phyloP scores from a whole-genome alignment of 2,888 invertebrate genomes.

The Coelogynopora nodosa region DNA sequence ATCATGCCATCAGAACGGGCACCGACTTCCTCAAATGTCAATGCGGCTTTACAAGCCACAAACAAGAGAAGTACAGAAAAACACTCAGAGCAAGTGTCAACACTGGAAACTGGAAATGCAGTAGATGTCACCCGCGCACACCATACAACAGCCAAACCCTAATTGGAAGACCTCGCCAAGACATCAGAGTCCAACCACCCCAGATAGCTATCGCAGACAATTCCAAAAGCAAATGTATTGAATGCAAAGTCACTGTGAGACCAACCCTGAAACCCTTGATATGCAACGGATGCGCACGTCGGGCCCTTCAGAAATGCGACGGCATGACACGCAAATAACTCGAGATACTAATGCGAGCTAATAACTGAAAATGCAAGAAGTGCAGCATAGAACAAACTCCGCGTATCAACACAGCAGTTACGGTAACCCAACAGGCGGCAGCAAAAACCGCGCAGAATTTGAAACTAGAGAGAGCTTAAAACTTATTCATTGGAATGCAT shows the following conservation, averaged over 20 bases:
- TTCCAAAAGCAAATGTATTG: background rate
- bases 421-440: too few relatives aligned
- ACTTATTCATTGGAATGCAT: too few relatives aligned
- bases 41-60: background rate
- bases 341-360: too few relatives aligned
- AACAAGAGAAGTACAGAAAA: too few relatives aligned
- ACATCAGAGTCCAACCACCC: slow-evolving; percentile 21
- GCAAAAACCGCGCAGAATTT: too few relatives aligned
- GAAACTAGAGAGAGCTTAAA: too few relatives aligned
- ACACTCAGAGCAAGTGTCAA: background rate
- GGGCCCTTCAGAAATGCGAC: slow-evolving; percentile 2
- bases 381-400: too few relatives aligned
- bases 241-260: slow-evolving; percentile 15
- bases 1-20: background rate
- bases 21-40: background rate
- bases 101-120: background rate
- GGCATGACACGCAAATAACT: too few relatives aligned
- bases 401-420: too few relatives aligned
- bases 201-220: too few relatives aligned
- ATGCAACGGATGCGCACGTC: slow-evolving; percentile 12
- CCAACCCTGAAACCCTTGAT: slow-evolving; percentile 1
- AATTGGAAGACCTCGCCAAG: slow-evolving; percentile 10
- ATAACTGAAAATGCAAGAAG: too few relatives aligned
- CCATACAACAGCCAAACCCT: slow-evolving; percentile 13
- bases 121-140: background rate